A percentile compares a stretch with the other conserved stretches of the same genome.
Conservation (phyloP, 2,888 invertebrate genomes). For the Branchellion lobata region DNA sequence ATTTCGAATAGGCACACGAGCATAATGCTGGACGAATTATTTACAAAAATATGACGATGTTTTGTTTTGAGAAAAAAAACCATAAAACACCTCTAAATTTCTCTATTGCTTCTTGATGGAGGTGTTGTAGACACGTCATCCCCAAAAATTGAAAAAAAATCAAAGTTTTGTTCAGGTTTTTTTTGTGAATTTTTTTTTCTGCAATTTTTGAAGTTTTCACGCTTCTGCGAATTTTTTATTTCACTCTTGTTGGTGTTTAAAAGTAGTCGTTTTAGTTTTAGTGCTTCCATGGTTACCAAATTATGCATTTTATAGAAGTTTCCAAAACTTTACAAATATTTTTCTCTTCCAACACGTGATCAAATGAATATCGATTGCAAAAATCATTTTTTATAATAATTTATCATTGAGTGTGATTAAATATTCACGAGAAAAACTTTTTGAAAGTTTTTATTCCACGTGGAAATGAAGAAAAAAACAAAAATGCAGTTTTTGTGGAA, state of each 20-base stretch:
- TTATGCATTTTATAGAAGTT: too few relatives aligned
- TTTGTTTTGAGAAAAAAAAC: not conserved
- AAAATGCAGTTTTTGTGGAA: too few relatives aligned
- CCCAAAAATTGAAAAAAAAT: not conserved
- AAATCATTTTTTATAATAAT: too few relatives aligned
- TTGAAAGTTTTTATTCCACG: not conserved
- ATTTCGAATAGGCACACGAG: not conserved
- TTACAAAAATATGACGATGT: not conserved
- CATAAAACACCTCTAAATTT: not conserved
- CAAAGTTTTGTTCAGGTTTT: not conserved
- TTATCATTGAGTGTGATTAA: too few relatives aligned
- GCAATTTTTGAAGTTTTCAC: too few relatives aligned
- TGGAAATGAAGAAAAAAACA: not conserved
- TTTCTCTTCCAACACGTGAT: not conserved
- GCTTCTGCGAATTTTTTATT: too few relatives aligned
- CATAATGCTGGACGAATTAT: not conserved
- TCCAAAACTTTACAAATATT: too few relatives aligned
- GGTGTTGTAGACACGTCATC: constrained; percentile 11
- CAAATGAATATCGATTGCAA: too few relatives aligned
- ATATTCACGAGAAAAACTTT: not conserved
- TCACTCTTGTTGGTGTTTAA: too few relatives aligned
- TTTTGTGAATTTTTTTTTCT: too few relatives aligned
- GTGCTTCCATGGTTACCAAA: too few relatives aligned
- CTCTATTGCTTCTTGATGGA: not conserved
- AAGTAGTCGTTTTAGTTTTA: too few relatives aligned